Evolutionary conservation across 2,888 invertebrate species (phyloP), one percentile per base, ranked within the genome.

Genomic region (Charanyca ferruginea): DNA sequence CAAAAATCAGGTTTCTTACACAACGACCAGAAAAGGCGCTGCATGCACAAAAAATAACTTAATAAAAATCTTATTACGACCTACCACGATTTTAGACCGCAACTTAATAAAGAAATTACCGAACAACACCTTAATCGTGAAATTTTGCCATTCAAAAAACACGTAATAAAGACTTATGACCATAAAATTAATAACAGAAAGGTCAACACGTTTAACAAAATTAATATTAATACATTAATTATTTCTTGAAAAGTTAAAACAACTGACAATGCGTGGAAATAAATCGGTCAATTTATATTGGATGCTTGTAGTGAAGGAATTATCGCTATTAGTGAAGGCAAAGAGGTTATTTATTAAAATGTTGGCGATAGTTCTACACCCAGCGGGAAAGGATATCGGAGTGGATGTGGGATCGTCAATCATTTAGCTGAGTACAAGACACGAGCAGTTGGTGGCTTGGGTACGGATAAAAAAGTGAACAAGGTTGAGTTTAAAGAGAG

Each of bases 261-360:
- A 82, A 85, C 85, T 85, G 80, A 83, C 74, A 66, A 70, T 83
- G 82, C 83, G 77, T 80, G 77, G 77, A 81, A 81, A 84, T 79
- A 83, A 85, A 87, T 87, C 83, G 84, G 77, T 85, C 85, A 83
- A 87, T 81, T 80, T 80, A 82, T 67, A 76, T 75, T 54, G 72
- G 69, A 85, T 81, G 84, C 85, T 79, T 85, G 82, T 83, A 89
- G 89, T 89, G 88, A 88, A 90, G 88, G 87, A 91, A 92, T 94
- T 93, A 94, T 93, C 92, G 88, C 91, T 86, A 91, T 93, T 90
- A 91, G 87, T 83, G 83, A 78, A 77, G 80, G 78, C 80, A 84
- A 80, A 70, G 77, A 75, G 84, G 79, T 85, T 89, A 89, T 89
- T 89, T 90, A 91, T 92, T 90, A 87, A 89, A 89, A 87, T 85